phyloP scores from a whole-genome alignment of 2,113 vertebrate genomes.

The Ammodramus savannarum region DNA sequence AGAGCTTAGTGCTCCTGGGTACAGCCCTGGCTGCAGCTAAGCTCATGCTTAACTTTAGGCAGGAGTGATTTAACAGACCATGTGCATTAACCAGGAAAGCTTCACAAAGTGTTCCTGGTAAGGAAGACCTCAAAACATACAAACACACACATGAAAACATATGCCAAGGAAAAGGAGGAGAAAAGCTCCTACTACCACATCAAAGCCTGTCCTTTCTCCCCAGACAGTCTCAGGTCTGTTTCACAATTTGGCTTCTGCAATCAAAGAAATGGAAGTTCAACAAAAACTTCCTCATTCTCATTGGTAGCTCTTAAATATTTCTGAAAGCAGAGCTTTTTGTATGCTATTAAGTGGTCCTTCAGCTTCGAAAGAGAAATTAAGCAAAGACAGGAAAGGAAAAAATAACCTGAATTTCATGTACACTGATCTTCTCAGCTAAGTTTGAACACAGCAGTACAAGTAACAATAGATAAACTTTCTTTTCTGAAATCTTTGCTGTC shows the following conservation, averaged over 20 bases:
- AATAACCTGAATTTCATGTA: neutral
- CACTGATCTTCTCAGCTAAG: neutral
- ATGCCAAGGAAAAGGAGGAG: neutral
- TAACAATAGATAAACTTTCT: neutral
- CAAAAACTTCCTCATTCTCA: neutral
- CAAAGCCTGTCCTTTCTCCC: neutral
- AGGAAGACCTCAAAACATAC: neutral
- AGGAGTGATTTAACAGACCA: neutral
- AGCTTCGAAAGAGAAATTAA: neutral
- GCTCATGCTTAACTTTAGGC: neutral
- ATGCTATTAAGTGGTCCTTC: neutral
- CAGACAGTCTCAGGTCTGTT: neutral
- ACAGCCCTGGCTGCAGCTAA: neutral
- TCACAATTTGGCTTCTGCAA: neutral
- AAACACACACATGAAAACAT: fast-evolving
- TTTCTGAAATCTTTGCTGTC: neutral
- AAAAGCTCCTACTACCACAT: neutral
- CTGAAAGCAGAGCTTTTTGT: neutral
- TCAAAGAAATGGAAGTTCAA: neutral
- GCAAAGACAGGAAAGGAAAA: neutral
- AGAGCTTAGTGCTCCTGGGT: neutral
- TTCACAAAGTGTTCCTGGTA: neutral
- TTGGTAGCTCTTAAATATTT: neutral
- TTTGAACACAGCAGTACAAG: neutral
- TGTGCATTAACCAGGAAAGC: neutral